Conservation (phyloP, 1,140 invertebrate species). For the Temnothorax longispinosus region DNA sequence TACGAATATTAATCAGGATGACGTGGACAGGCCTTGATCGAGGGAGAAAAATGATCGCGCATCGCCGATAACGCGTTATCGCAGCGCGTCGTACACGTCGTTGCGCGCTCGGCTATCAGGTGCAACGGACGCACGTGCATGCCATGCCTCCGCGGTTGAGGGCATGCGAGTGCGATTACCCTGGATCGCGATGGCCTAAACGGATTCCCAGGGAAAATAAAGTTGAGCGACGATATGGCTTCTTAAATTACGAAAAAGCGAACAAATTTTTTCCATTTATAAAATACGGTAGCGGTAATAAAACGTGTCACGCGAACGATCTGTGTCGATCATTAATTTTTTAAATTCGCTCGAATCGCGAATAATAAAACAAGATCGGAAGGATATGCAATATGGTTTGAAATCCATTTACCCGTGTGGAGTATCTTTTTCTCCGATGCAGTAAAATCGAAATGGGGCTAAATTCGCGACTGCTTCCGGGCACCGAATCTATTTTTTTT, state of each 20-base stretch:
- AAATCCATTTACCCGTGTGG: neutral
- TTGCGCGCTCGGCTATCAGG: constrained; percentile 49
- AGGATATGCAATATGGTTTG: neutral
- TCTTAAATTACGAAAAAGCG: neutral
- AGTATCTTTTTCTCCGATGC: neutral
- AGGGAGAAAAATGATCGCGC: constrained; percentile 67
- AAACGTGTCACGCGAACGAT: neutral
- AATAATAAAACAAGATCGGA: neutral
- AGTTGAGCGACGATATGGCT: neutral
- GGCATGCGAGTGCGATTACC: neutral
- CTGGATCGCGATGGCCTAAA: neutral
- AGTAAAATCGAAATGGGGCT: neutral
- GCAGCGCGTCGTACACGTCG: neutral
- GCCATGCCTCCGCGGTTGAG: neutral
- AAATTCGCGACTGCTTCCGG: neutral
- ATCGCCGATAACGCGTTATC: constrained; percentile 74
- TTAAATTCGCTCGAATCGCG: neutral
- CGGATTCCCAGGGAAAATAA: neutral
- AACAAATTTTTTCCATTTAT: neutral
- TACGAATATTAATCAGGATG: constrained; percentile 76
- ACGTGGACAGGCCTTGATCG: constrained; percentile 74
- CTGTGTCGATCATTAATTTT: too few relatives aligned
- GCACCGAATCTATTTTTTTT: neutral
- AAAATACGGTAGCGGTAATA: neutral
- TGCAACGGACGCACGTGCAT: constrained; percentile 58